Evolutionary conservation across 2,888 invertebrate genomes (phyloP), one percentile per base, ranked within the genome.

Genomic region (Anarsia innoxiella): DNA sequence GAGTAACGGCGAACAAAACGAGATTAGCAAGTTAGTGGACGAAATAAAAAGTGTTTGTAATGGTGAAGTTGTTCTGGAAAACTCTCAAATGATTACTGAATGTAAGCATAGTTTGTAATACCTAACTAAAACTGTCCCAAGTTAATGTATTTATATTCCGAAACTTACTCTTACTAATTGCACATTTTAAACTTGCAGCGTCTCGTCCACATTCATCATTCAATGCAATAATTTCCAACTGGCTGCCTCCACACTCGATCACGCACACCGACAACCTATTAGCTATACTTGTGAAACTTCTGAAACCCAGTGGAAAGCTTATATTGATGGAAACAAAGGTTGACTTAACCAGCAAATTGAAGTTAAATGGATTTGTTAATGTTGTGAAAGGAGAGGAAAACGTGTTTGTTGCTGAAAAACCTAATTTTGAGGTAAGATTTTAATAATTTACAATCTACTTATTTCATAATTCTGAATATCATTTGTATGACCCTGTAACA

Each of bases 361-460:
- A 89, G 61, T 59, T 92, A 1, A 87, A 87, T 52, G 93, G 93
- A 4, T 92, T 91, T 54, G 60, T 88, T 11, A 75, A 87, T 59
- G 53, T 83, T n/a, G 51, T 45, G 3, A 66, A 67, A 26, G 49
- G 51, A 27, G 44, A 54, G 11, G 68, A 69, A 23, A 59, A 66
- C 49, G 43, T 86, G 30, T 74, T 60, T 51, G 66, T 78, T 25
- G 86, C 88, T 42, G 82, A 87, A 38, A 93, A 92, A 66, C 91
- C 93, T 2, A 88, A 87, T 50, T 93, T 91, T 78, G 90, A 91
- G 83, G 87, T 88, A 57, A 72, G 25, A 2, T n/a, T n/a, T 25
- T 4, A 25, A 12, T 29, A 12, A 36, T 23, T 19, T 19, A 5
- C 8, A 19, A 5, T 19, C 8, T 19, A 19, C 19, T 19, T 19